Evolutionary conservation across 2,888 invertebrate species (phyloP), one percentile per base, ranked within the genome.

Genomic region (Endomychus coccineus): DNA sequence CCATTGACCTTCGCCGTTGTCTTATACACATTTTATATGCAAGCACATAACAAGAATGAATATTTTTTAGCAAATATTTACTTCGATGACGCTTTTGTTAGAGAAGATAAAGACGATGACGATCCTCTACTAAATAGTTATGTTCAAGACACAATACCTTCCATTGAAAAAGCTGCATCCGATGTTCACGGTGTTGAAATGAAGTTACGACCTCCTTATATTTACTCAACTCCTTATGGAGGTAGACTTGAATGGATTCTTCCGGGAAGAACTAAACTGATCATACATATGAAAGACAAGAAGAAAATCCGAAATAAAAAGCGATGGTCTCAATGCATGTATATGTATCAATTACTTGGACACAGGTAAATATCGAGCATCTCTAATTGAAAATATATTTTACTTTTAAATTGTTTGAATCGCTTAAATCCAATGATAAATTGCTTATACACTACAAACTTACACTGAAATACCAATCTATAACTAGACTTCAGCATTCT

Each of bases 321-420:
- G 62, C 74, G 94, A 40, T 94, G 92, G 92, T 90, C 90, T 30
- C 92, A 92, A 75, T 83, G 83, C 6, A 91, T 91, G 90, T 91
- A 91, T 66, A 90, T 91, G 90, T 91, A 90, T 66, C 91, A 89
- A 57, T 71, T 91, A 48, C 71, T 91, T 21, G 90, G 90, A 0
- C 80, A 82, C 58, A 78, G 80, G 40, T 73, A 86, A 30, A 83
- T 28, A 16, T 7, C 3, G 2, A n/a, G n/a, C n/a, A n/a, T n/a
- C n/a, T n/a, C n/a, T n/a, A n/a, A n/a, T n/a, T n/a, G n/a, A n/a
- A n/a, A n/a, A n/a, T n/a, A n/a, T n/a, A n/a, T n/a, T n/a, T n/a
- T n/a, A n/a, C n/a, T n/a, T n/a, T n/a, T n/a, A n/a, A n/a, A n/a
- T n/a, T n/a, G n/a, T n/a, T n/a, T n/a, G n/a, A n/a, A n/a, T n/a